Percentiles rank a stretch among this genome's conserved stretches.
phyloP scores from a whole-genome alignment of 2,888 invertebrate genomes.

The Abrostola tripartita region DNA sequence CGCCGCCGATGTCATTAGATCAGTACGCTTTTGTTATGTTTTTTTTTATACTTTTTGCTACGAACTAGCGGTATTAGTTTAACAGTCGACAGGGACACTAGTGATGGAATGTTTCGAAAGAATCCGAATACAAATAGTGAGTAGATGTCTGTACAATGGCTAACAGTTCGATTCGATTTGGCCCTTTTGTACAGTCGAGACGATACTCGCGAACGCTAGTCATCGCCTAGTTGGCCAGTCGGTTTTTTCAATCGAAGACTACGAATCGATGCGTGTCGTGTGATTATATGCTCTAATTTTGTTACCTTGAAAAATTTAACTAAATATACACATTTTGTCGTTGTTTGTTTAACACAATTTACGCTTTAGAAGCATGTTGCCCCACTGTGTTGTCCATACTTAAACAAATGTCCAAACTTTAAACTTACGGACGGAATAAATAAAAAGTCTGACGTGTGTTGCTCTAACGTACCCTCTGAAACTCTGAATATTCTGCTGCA shows the following conservation, averaged over 20 bases:
- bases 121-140: conserved; percentile 77
- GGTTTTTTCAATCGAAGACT: conserved; percentile 32
- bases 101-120: conserved; percentile 66
- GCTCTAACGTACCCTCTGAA: neutral
- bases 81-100: conserved; percentile 30
- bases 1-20: conserved; percentile 35
- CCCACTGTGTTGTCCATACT: neutral
- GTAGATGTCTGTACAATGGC: conserved; percentile 69
- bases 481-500: neutral
- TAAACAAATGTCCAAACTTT: neutral
- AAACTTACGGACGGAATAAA: neutral
- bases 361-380: too few species aligned
- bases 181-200: conserved; percentile 67
- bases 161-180: conserved; percentile 77
- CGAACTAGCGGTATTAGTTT: conserved; percentile 50
- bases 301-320: neutral
- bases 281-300: conserved; percentile 42
- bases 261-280: conserved; percentile 37
- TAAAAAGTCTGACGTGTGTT: neutral
- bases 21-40: conserved; percentile 32
- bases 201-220: conserved; percentile 48
- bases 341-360: too few species aligned
- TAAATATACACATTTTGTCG: neutral
- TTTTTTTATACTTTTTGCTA: conserved; percentile 39
- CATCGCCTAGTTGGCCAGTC: conserved; percentile 40